phyloP scores from a whole-genome alignment of 2,888 invertebrate species.

The Plebejus melissa region DNA sequence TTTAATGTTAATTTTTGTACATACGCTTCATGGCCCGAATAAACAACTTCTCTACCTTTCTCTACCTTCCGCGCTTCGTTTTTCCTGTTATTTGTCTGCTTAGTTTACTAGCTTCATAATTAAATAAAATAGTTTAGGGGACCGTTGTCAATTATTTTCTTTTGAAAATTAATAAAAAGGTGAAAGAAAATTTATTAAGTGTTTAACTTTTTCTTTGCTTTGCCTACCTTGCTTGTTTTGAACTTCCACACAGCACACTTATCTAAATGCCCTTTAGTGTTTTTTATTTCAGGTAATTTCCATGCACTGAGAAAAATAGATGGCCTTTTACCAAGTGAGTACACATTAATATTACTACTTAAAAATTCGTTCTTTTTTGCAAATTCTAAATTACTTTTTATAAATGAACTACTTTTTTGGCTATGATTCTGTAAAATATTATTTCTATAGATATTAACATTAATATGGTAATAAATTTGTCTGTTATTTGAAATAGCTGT shows the following conservation, averaged over 20 bases:
- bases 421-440: too few species aligned
- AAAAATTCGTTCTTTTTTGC: background rate
- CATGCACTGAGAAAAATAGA: slow-evolving; percentile 54
- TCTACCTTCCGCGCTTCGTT: background rate
- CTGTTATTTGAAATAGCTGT: background rate
- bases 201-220: background rate
- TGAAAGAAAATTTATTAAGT: too few species aligned
- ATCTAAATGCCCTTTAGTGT: slow-evolving; percentile 41
- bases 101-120: background rate
- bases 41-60: background rate
- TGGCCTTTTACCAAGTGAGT: slow-evolving; percentile 60
- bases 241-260: background rate
- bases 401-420: background rate
- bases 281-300: slow-evolving; percentile 69
- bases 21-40: background rate
- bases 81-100: background rate
- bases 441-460: background rate
- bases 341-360: slow-evolving; percentile 33
- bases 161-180: too few species aligned
- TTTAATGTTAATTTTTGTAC: background rate
- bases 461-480: too few species aligned
- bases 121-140: too few species aligned
- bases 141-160: too few species aligned
- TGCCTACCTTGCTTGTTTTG: background rate
- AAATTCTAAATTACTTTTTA: background rate